Conservation (phyloP, 2,797 vertebrate genomes). For the Chrysolophus pictus region DNA sequence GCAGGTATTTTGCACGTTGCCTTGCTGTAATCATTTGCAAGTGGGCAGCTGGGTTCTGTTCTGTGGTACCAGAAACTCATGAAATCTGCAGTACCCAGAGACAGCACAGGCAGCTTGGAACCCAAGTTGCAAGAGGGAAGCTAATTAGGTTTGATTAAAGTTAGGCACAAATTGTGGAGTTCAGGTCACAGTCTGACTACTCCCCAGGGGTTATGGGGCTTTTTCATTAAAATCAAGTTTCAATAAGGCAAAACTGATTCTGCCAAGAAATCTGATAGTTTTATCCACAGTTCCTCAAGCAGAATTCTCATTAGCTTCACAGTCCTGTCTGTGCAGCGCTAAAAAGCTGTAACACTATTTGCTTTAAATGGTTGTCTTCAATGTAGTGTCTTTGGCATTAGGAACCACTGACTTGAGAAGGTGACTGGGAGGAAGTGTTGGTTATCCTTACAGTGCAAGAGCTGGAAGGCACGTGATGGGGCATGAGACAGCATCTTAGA, state of each 20-base stretch:
- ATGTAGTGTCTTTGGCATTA: not conserved
- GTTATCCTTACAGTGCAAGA: not conserved
- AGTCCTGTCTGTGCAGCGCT: not conserved
- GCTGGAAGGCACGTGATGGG: not conserved
- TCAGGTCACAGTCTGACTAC: constrained; percentile 2
- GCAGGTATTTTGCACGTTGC: not conserved
- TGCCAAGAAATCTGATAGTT: constrained; percentile 26
- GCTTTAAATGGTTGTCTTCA: not conserved
- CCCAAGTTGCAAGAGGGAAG: not conserved
- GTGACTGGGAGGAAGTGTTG: not conserved
- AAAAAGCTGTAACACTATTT: not conserved
- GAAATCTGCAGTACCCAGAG: not conserved
- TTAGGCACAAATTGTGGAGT: not conserved
- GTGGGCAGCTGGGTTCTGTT: not conserved
- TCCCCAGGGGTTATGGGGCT: not conserved
- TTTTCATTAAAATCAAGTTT: constrained; percentile 29
- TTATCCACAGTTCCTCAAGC: not conserved
- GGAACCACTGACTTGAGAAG: not conserved
- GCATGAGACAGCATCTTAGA: not conserved
- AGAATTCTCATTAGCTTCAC: constrained; percentile 46
- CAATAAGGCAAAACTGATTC: constrained; percentile 21
- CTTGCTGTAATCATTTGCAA: not conserved
- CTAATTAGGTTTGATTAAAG: constrained; percentile 30
- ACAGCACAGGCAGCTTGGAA: not conserved
- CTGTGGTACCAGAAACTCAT: not conserved